Evolutionary conservation across 2,888 invertebrate species (phyloP).

Genomic region (Papilio elwesi): DNA sequence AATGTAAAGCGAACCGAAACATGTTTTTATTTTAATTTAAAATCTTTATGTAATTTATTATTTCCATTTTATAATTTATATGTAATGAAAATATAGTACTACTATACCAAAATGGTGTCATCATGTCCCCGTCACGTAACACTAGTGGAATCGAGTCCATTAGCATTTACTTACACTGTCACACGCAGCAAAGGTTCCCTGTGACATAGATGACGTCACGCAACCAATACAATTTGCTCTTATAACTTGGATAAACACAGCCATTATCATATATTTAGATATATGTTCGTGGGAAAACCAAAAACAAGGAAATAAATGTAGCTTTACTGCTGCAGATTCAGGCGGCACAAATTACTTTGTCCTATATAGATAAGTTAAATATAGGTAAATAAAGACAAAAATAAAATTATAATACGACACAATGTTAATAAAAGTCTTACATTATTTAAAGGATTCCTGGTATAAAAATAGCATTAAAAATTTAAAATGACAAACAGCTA

Average conservation of each 20-base stretch:
- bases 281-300: neutral
- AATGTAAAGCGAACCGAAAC: constrained; percentile 70
- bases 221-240: neutral
- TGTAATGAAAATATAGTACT: constrained; percentile 82
- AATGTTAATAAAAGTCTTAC: constrained; percentile 4
- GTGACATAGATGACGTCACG: neutral
- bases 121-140: constrained; percentile 57
- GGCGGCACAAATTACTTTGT: constrained; percentile 31
- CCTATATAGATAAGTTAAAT: constrained; percentile 23
- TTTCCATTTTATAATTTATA: constrained; percentile 83
- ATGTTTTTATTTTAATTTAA: constrained; percentile 68
- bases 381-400: constrained; percentile 20
- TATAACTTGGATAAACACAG: neutral
- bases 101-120: constrained; percentile 75
- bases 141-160: neutral
- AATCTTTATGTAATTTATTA: constrained; percentile 80
- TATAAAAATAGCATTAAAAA: neutral
- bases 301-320: constrained; percentile 6
- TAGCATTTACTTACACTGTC: neutral
- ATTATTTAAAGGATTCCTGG: constrained; percentile 22
- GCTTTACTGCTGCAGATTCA: neutral
- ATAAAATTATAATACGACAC: too few species aligned
- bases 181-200: neutral
- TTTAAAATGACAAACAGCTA: neutral
- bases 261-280: neutral